phyloP scores from a whole-genome alignment of 1,140 invertebrate genomes.

The Drosophila lini region DNA sequence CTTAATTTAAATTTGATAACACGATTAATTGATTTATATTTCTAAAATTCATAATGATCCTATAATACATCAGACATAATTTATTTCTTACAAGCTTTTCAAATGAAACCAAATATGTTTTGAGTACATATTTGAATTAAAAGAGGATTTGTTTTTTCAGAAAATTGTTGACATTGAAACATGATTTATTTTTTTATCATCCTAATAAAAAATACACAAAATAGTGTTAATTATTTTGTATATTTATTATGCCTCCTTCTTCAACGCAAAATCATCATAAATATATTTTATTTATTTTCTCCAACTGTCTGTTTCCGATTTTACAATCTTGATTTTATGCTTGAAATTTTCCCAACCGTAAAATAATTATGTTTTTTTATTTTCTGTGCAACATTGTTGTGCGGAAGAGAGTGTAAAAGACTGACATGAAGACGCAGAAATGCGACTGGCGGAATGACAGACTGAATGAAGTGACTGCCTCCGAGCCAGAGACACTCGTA shows the following conservation, averaged over 20 bases:
- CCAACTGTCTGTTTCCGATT: background rate
- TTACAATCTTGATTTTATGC: constrained; percentile 11
- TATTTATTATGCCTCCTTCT: background rate
- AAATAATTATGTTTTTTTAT: constrained; percentile 24
- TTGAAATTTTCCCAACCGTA: background rate
- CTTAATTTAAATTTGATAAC: too few relatives aligned
- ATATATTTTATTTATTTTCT: background rate
- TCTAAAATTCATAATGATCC: background rate
- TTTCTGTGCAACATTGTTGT: constrained; percentile 17
- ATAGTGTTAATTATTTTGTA: constrained; percentile 1
- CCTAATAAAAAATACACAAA: background rate
- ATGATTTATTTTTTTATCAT: background rate
- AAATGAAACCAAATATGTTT: background rate
- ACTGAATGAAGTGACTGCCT: constrained; percentile 37
- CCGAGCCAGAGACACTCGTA: constrained; percentile 52
- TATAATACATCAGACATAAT: background rate
- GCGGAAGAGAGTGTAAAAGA: constrained; percentile 25
- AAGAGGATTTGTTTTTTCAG: background rate
- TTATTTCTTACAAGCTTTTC: background rate
- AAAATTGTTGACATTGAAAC: background rate
- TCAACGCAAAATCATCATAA: background rate
- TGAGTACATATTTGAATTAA: background rate
- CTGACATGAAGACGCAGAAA: constrained; percentile 40
- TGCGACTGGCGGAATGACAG: constrained; percentile 22
- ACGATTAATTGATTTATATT: background rate